Conservation (phyloP, 2,888 invertebrate genomes). For the Pterostichus niger region DNA sequence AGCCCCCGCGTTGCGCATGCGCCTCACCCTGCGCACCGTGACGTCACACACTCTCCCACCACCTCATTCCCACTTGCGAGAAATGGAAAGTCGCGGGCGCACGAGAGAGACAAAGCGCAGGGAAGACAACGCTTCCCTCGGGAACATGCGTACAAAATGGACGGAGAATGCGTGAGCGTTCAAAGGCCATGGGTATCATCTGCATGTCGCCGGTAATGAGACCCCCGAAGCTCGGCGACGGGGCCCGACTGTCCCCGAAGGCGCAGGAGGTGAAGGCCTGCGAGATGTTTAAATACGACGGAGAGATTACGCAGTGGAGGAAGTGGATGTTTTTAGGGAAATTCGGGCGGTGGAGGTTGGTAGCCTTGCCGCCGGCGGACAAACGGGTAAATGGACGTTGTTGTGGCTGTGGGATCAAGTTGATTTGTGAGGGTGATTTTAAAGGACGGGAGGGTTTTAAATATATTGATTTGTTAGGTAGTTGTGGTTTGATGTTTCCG, state of each 20-base stretch:
- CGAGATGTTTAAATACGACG: slow-evolving; percentile 64
- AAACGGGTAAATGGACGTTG: slow-evolving; percentile 46
- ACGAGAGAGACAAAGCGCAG: slow-evolving; percentile 33
- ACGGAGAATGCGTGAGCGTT: slow-evolving; percentile 70
- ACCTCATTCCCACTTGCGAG: slow-evolving; percentile 34
- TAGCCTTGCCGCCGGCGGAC: slow-evolving; percentile 22
- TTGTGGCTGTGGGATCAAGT: slow-evolving; percentile 51
- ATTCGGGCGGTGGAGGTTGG: slow-evolving; percentile 31
- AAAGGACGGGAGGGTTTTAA: slow-evolving; percentile 41
- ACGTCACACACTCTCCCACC: slow-evolving; percentile 56
- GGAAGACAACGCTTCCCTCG: slow-evolving; percentile 54
- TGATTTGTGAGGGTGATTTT: slow-evolving; percentile 52
- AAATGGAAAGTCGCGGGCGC: slow-evolving; percentile 33
- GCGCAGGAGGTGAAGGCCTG: not conserved
- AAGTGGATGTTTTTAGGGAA: slow-evolving; percentile 62
- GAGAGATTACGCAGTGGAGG: slow-evolving; percentile 55
- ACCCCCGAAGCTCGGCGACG: slow-evolving; percentile 4
- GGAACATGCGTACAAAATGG: slow-evolving; percentile 72
- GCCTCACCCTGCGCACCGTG: slow-evolving; percentile 23
- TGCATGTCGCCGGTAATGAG: slow-evolving; percentile 66
- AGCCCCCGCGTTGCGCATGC: slow-evolving; percentile 19
- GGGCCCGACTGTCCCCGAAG: slow-evolving; percentile 15
- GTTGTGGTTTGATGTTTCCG: slow-evolving; percentile 50
- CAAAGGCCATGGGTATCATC: slow-evolving; percentile 65
- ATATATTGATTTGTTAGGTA: slow-evolving; percentile 52